Percentiles rank a stretch among this genome's conserved stretches.
These are phyloP conservation scores for Synanthedon formicaeformis DNA, from an alignment of 2,888 invertebrate genomes.

Conservation along the genomic window DNA sequence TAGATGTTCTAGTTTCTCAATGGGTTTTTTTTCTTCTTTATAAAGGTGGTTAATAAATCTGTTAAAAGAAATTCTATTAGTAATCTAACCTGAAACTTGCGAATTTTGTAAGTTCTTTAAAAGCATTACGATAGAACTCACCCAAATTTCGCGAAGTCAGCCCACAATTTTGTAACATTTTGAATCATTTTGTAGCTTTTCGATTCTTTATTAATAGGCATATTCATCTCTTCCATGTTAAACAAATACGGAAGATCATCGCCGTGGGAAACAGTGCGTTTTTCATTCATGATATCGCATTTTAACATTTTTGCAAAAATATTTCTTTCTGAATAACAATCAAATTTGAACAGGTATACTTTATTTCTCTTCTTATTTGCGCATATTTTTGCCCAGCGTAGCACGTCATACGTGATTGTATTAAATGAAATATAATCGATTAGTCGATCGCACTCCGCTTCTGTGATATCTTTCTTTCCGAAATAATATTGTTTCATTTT, in stretches of 20 bases:
- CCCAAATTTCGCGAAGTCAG: slow-evolving; percentile 32
- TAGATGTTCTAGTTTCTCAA: too few species aligned
- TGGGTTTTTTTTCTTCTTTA: too few species aligned
- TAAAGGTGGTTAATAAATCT: too few species aligned
- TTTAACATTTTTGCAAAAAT: slow-evolving; percentile 4
- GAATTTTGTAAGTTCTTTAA: too few species aligned
- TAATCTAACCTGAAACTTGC: too few species aligned
- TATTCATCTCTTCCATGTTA: slow-evolving; percentile 9
- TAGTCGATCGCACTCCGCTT: slow-evolving; percentile 14
- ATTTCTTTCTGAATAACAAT: slow-evolving; percentile 27
- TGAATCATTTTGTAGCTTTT: slow-evolving; percentile 20
- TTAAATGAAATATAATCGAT: slow-evolving; percentile 15
- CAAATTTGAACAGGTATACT: slow-evolving; percentile 28
- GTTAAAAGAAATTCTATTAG: too few species aligned
- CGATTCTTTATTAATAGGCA: slow-evolving; percentile 12
- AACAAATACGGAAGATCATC: slow-evolving; percentile 28
- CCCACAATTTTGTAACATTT: slow-evolving; percentile 24
- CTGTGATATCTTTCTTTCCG: slow-evolving; percentile 9
- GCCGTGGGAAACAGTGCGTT: slow-evolving; percentile 12
- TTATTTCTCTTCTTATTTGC: slow-evolving; percentile 15
- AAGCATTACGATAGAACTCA: slow-evolving; percentile 10
- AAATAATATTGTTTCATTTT: slow-evolving; percentile 10
- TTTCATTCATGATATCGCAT: slow-evolving; percentile 9
- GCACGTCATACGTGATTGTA: slow-evolving; percentile 12
- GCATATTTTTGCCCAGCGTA: slow-evolving; percentile 18